Evolutionary conservation across 1,140 invertebrate genomes (phyloP), one percentile per base, ranked within the genome.

Genomic region (Popillia japonica): DNA sequence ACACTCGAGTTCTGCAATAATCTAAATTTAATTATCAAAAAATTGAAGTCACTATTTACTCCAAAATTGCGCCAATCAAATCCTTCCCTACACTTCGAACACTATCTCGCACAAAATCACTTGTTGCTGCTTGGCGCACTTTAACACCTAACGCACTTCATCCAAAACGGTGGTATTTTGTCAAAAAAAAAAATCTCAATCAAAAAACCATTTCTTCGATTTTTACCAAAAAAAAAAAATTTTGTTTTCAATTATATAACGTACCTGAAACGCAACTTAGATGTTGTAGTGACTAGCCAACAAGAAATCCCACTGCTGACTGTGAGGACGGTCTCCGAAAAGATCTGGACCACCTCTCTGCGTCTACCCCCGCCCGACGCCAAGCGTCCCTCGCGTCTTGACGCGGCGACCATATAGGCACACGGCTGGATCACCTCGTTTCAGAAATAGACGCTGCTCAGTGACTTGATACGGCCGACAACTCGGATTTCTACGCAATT

Each of bases 301-400:
- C 87, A 85, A 86, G 87, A 87, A 86, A 81, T 86, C 86, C 86
- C 82, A 87, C 84, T 88, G 88, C 87, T 89, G 88, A 90, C 89
- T 90, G 89, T 88, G 81, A 78, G 48, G 79, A 76, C 72, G 75
- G 76, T 61, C 77, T 77, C 73, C 76, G 41, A 34, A 14, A 77
- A 77, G 74, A 78, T 74, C 61, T 48, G 9, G 22, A 48, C 75
- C 75, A 76, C 44, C 75, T 76, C 75, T 76, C 41, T 27, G 40
- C 17, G 17, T 14, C 72, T 68, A 27, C 41, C 20, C 68, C 61
- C 23, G 74, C 72, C 72, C 73, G 48, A 11, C 55, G 22, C 40
- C 75, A 40, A 55, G 74, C 72, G 72, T 78, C 76, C 80, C 80
- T 75, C 75, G 77, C 80, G 77, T 79, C 44, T 78, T 41, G 73